phyloP scores from a whole-genome alignment of 2,888 invertebrate genomes.

The Temnothorax rugatulus region DNA sequence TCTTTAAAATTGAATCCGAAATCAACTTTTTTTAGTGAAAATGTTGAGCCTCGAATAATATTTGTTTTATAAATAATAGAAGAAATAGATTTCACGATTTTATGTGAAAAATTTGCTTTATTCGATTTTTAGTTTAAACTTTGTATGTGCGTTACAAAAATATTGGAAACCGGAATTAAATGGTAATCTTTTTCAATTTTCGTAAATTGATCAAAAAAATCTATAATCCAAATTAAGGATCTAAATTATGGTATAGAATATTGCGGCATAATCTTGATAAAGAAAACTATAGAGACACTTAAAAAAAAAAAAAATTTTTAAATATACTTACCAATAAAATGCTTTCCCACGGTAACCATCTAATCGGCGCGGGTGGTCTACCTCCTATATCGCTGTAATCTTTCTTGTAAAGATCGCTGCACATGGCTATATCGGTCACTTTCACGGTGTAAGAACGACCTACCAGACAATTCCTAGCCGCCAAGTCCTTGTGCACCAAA shows the following conservation, averaged over 20 bases:
- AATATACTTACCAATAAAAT: constrained; percentile 87
- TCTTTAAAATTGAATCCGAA: not conserved
- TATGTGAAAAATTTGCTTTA: not conserved
- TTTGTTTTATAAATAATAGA: not conserved
- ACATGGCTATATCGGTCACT: constrained; percentile 89
- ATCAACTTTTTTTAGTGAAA: not conserved
- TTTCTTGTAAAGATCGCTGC: constrained; percentile 89
- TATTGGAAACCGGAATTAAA: not conserved
- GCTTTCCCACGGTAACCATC: constrained; percentile 90
- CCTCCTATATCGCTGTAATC: constrained; percentile 90
- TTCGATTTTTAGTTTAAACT: not conserved
- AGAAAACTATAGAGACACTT: not conserved
- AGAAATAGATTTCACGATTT: not conserved
- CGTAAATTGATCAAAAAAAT: not conserved
- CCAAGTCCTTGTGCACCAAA: constrained; percentile 93
- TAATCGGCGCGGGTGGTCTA: constrained; percentile 88
- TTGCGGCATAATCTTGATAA: not conserved
- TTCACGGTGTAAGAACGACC: constrained; percentile 89
- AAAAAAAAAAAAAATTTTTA: not conserved
- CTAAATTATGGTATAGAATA: not conserved
- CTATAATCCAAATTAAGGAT: not conserved
- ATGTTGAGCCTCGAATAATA: too few species aligned
- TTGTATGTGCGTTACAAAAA: not conserved
- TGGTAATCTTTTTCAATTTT: not conserved
- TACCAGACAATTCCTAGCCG: constrained; percentile 90